Evolutionary conservation across 2,113 vertebrate genomes (phyloP), one percentile per base, ranked within the genome.

Genomic region (Brienomyrus brachyistius): DNA sequence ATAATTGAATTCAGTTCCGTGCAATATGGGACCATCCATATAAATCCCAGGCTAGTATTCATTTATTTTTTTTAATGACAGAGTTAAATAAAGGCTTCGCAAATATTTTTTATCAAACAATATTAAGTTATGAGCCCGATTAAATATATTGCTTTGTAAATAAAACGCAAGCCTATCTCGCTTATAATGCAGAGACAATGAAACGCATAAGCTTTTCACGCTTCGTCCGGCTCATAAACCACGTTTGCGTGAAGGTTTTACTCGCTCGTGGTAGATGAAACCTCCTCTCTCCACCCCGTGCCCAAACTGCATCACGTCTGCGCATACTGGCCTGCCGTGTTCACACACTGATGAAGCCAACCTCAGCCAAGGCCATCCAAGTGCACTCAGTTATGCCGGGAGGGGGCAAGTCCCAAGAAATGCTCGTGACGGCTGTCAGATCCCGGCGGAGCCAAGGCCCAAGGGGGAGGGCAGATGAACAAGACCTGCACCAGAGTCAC

Each of bases 401-500:
- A 43, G 74, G 35, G 74, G 17, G 35, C 35, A 4, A 27, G 74
- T 51, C 74, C 91, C 88, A 87, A 86, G 89, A 89, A 84, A 90
- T 91, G 91, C 89, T 89, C 52, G 86, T 92, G 93, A 93, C 92
- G 94, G 93, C 93, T 92, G 91, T 90, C 91, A 92, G 90, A 85
- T 91, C 92, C 88, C 88, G 91, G 91, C 2, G 21, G 13, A 54
- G 45, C 43, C 83, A 89, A 21, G 80, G 50, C n/a, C 86, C 47
- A 43, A n/a, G 84, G 51, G 48, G 50, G 35, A 15, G 43, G 54
- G 31, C 21, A 66, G 82, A 35, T 6, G 82, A 45, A 91, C 56
- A 88, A 87, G 91, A 90, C 91, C 84, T 82, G 56, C 43, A 90
- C 43, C 47, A 31, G 88, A 94, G 94, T 95, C 94, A 95, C 94